Evolutionary conservation across 2,888 invertebrate genomes (phyloP), one percentile per base, ranked within the genome.

Genomic region (Cerastis leucographa): DNA sequence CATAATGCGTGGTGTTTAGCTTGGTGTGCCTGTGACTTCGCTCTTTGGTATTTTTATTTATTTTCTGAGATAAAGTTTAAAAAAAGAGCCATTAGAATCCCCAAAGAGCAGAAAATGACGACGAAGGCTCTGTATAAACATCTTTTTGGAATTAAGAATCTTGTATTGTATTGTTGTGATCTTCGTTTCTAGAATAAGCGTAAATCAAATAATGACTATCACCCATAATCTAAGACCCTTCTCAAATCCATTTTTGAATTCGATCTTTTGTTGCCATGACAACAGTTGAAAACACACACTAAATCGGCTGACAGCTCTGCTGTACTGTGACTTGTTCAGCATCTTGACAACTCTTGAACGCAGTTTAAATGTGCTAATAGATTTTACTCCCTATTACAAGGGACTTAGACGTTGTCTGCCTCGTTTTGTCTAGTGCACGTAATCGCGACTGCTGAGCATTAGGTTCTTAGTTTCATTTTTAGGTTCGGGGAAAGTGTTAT

Each of bases 1-100:
- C 54, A 17, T 56, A 35, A 49, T 67, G 46, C 42, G 35, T 19
- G 17, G 4, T 56, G 54, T 80, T 62, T 56, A 14, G 73, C 51
- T 46, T 19, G 6, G 5, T 40, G 8, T 65, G 5, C 42, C 25
- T 14, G 56, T 6, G 65, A 35, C 73, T 59, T 79, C 3, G 12
- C 29, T 49, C 22, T 51, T 42, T 7, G 5, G 0, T 42, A 19
- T 62, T 56, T 77, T 44, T 42, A 35, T 17, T 73, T 35, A 17
- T 59, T 25, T n/a, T 1, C n/a, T 14, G 14, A 7, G 9, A 46
- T 22, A 40, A 19, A 25, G n/a, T 12, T 51, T 9, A 25, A 56
- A 56, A 54, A 56, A n/a, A 56, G 25, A 25, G 14, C 25, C 22
- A 4, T n/a, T 1, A 11, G 22, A n/a, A 51, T 51, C 9, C 22